phyloP scores from a whole-genome alignment of 2,888 invertebrate species.

The Anthrax anthrax region DNA sequence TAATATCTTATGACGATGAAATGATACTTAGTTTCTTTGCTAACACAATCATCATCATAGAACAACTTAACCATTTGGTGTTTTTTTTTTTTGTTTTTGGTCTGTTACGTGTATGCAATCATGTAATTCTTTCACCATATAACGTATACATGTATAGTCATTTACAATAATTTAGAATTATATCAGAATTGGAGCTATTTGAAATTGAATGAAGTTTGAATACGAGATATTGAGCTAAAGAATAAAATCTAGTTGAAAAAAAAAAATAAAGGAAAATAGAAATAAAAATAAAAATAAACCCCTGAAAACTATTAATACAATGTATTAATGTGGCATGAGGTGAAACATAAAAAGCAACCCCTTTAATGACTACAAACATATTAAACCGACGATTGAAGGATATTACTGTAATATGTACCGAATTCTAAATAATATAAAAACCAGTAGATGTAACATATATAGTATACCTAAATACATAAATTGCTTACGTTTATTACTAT shows the following conservation, averaged over 20 bases:
- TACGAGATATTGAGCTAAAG: not conserved
- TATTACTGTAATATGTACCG: not conserved
- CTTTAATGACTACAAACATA: slow-evolving; percentile 11
- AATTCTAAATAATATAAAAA: too few species aligned
- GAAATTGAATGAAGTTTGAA: not conserved
- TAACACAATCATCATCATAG: not conserved
- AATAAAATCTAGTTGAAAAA: slow-evolving; percentile 1
- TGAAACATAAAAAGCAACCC: slow-evolving; percentile 11
- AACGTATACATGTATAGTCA: too few species aligned
- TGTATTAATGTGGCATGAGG: slow-evolving; percentile 9
- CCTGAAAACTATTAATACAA: slow-evolving; percentile 12
- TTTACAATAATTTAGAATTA: not conserved
- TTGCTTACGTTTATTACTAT: not conserved
- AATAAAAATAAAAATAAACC: not conserved
- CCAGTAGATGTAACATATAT: too few species aligned
- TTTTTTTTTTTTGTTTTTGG: too few species aligned
- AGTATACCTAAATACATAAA: too few species aligned
- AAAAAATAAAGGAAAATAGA: too few species aligned
- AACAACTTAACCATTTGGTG: not conserved
- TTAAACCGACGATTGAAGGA: not conserved
- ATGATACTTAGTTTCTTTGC: too few species aligned
- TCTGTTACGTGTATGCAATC: too few species aligned
- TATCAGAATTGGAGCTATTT: not conserved
- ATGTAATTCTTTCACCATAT: not conserved
- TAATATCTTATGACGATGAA: not conserved